These are phyloP conservation scores for Cryptus armator DNA, from an alignment of 2,888 invertebrate species.

Conservation along the genomic window DNA sequence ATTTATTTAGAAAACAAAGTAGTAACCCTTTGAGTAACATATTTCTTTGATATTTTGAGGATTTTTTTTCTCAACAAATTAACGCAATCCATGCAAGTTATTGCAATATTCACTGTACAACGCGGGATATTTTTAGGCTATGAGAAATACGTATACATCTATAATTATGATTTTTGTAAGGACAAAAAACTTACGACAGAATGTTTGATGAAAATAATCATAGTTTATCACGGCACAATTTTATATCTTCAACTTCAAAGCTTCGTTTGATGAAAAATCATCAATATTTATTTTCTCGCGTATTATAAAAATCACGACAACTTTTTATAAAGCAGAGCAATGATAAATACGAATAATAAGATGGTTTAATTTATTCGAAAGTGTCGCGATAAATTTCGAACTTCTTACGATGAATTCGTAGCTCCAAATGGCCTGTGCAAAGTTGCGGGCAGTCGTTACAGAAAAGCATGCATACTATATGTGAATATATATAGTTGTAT, in stretches of 20 bases:
- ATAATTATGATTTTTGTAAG: not conserved
- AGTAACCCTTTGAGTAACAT: not conserved
- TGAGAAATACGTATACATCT: slow-evolving; percentile 14
- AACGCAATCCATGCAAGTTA: not conserved
- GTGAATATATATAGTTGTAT: slow-evolving; percentile 20
- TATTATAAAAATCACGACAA: not conserved
- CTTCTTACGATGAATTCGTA: not conserved
- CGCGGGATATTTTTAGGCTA: slow-evolving; percentile 53
- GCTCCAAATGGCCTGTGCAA: not conserved
- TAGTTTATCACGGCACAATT: not conserved
- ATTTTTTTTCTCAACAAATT: not conserved
- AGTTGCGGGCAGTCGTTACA: slow-evolving; percentile 37
- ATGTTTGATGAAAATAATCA: not conserved
- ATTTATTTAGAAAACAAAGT: not conserved
- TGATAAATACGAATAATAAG: not conserved
- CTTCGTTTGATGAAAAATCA: not conserved
- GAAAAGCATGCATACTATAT: slow-evolving; percentile 9
- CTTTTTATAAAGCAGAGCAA: not conserved
- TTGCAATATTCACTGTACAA: not conserved
- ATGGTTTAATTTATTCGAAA: not conserved
- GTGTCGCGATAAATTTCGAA: not conserved
- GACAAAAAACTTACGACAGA: not conserved
- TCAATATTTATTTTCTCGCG: not conserved
- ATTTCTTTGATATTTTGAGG: not conserved
- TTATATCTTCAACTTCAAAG: not conserved